Conservation (phyloP, 2,888 invertebrate species). For the Agelastica alni region DNA sequence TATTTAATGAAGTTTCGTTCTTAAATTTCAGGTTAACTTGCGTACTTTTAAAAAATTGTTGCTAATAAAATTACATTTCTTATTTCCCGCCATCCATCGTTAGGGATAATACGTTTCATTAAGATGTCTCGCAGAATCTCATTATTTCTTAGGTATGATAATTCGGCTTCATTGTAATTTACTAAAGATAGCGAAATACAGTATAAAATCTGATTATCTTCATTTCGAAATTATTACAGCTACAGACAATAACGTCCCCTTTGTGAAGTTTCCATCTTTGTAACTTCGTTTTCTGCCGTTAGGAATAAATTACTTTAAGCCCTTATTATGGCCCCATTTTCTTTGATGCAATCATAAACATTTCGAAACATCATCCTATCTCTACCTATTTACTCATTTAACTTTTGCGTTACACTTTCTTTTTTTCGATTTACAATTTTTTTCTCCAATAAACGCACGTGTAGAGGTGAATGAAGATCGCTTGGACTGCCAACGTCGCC, state of each 20-base stretch:
- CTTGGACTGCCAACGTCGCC: too few relatives aligned
- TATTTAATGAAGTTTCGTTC: too few relatives aligned
- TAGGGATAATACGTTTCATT: constrained; percentile 22
- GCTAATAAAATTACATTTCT: background rate
- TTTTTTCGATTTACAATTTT: too few relatives aligned
- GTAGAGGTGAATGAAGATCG: too few relatives aligned
- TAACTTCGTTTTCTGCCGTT: constrained; percentile 53
- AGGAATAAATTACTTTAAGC: constrained; percentile 53
- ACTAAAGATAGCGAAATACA: constrained; percentile 39
- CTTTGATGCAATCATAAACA: constrained; percentile 44
- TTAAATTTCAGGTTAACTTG: too few relatives aligned
- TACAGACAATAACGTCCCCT: constrained; percentile 47
- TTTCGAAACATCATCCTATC: too few relatives aligned
- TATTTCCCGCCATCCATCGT: constrained; percentile 22
- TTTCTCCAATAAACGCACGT: too few relatives aligned
- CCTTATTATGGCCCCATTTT: constrained; percentile 46
- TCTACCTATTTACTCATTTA: too few relatives aligned
- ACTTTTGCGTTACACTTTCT: too few relatives aligned
- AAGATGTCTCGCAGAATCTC: constrained; percentile 24
- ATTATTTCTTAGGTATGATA: constrained; percentile 31
- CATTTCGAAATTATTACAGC: constrained; percentile 53
- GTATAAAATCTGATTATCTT: constrained; percentile 48
- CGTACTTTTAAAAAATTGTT: too few relatives aligned
- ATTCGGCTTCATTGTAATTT: constrained; percentile 36
- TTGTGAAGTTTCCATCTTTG: constrained; percentile 48